These are phyloP conservation scores for Willisornis vidua DNA, from an alignment of 2,113 vertebrate genomes.

Conservation along the genomic window DNA sequence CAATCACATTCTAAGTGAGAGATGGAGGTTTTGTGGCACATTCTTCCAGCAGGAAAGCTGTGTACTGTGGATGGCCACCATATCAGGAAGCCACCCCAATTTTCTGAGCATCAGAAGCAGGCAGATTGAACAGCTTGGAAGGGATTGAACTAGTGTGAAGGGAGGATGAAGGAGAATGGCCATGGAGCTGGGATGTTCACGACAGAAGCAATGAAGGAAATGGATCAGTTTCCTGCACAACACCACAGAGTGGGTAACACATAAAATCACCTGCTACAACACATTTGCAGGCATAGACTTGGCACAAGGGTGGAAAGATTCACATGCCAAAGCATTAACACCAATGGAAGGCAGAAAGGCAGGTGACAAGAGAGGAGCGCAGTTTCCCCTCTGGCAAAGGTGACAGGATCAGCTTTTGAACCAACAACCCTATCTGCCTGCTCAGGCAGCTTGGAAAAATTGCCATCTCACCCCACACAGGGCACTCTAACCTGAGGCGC, in stretches of 20 bases:
- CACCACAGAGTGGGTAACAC: not conserved
- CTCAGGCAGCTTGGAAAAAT: not conserved
- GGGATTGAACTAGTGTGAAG: not conserved
- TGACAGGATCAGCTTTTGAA: not conserved
- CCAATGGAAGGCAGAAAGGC: not conserved
- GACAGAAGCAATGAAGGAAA: not conserved
- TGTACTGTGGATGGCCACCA: accelerated
- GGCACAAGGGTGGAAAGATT: not conserved
- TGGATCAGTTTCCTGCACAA: not conserved
- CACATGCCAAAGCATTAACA: not conserved
- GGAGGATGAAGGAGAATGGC: not conserved
- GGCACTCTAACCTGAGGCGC: not conserved
- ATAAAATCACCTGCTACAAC: accelerated
- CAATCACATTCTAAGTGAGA: not conserved
- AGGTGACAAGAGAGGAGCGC: not conserved
- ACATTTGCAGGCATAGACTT: not conserved
- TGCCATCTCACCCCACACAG: not conserved
- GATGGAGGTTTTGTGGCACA: not conserved
- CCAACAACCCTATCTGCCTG: not conserved
- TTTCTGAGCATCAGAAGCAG: not conserved
- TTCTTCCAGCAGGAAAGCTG: not conserved
- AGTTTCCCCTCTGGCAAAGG: not conserved
- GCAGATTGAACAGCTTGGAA: not conserved
- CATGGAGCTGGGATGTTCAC: not conserved
- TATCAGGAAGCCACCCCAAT: not conserved